Percentiles rank a stretch among this genome's conserved stretches.
Conservation (phyloP, 2,113 vertebrate species). For the Anas platyrhynchos region DNA sequence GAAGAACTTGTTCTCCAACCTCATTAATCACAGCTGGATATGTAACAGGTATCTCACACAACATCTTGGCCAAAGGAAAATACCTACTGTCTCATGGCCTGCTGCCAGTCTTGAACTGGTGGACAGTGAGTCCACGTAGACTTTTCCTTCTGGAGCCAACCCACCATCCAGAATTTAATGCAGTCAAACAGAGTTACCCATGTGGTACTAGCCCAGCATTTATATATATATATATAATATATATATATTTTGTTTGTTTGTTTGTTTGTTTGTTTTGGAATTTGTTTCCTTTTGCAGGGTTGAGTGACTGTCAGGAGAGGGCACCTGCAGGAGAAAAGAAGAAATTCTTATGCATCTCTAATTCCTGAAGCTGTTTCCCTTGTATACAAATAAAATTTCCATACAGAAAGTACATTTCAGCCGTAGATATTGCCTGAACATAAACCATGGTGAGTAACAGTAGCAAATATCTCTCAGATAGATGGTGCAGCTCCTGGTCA, state of each 20-base stretch:
- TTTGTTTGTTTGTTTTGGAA: not conserved
- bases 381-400: not conserved
- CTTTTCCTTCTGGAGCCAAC: not conserved
- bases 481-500: not conserved
- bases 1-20: not conserved
- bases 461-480: not conserved
- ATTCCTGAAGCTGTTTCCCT: not conserved
- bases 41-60: not conserved
- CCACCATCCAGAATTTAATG: rapidly evolving
- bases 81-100: not conserved
- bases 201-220: not conserved
- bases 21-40: not conserved
- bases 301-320: not conserved
- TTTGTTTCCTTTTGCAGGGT: not conserved
- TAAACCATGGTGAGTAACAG: not conserved
- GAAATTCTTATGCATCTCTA: not conserved
- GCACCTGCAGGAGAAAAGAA: not conserved
- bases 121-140: not conserved
- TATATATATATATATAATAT: no score
- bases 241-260: no score
- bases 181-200: not conserved
- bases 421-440: not conserved
- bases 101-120: not conserved
- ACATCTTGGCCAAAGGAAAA: not conserved
- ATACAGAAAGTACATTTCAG: not conserved